These are phyloP conservation scores for Solenodon paradoxus DNA, from an alignment of 2,113 vertebrate species.

Conservation along the genomic window DNA sequence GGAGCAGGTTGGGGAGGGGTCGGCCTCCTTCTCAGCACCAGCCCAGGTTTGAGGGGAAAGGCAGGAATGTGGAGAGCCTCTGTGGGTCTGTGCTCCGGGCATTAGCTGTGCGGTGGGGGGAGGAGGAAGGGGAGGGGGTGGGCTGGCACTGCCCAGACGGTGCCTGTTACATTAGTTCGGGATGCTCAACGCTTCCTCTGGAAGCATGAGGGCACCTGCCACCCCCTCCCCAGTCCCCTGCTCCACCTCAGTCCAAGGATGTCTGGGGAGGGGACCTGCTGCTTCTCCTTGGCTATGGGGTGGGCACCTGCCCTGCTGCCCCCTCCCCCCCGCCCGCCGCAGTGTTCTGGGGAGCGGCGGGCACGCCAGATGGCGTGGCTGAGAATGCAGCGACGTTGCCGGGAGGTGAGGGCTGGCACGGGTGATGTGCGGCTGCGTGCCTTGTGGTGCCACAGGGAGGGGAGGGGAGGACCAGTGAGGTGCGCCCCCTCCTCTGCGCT, in stretches of 20 bases:
- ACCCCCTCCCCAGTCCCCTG: neutral
- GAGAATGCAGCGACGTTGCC: slow-evolving; percentile 75
- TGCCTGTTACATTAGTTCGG: neutral
- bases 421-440: slow-evolving; percentile 72
- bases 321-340: slow-evolving; percentile 70
- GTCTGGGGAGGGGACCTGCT: slow-evolving; percentile 48
- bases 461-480: slow-evolving; percentile 38
- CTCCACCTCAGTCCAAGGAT: slow-evolving; percentile 43
- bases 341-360: slow-evolving; percentile 75
- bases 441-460: slow-evolving; percentile 66
- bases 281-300: slow-evolving; percentile 51
- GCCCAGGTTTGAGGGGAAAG: neutral
- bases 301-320: slow-evolving; percentile 75
- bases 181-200: slow-evolving; percentile 18
- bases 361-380: slow-evolving; percentile 76
- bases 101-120: neutral
- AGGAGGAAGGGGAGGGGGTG: neutral
- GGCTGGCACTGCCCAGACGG: slow-evolving; percentile 44
- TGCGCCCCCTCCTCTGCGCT: neutral
- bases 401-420: slow-evolving; percentile 79
- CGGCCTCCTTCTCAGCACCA: neutral
- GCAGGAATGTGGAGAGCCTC: neutral
- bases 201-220: slow-evolving; percentile 4
- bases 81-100: slow-evolving; percentile 3
- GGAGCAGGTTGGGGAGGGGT: neutral